Conservation (phyloP, 2,797 vertebrate species). For the Setipinna tenuifilis region DNA sequence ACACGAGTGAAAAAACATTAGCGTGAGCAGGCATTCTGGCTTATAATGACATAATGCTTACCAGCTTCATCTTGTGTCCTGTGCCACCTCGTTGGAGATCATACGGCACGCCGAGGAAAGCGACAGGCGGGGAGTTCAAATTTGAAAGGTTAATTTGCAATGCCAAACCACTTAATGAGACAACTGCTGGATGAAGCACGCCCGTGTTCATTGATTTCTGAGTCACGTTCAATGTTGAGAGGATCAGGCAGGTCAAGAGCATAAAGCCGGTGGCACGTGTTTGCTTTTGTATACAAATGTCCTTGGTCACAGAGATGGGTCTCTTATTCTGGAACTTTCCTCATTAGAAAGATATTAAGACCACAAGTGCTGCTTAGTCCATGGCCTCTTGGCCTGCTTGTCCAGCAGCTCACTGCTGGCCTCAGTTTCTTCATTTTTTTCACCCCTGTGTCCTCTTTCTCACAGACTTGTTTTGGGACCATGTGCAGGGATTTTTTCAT, state of each 20-base stretch:
- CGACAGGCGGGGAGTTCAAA: background rate
- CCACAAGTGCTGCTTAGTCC: background rate
- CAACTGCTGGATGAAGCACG: background rate
- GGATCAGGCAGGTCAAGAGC: background rate
- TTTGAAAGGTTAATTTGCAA: background rate
- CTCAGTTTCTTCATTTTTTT: background rate
- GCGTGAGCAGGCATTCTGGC: background rate
- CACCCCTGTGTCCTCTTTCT: background rate
- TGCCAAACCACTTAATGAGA: slow-evolving; percentile 10
- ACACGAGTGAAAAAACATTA: background rate
- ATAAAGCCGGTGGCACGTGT: background rate
- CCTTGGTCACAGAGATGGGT: background rate
- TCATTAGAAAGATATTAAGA: background rate
- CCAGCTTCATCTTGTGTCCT: background rate
- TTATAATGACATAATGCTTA: background rate
- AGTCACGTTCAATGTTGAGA: slow-evolving; percentile 8
- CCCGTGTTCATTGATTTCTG: slow-evolving; percentile 1
- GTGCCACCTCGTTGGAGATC: background rate
- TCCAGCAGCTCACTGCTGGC: background rate
- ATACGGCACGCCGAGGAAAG: background rate
- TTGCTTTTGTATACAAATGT: background rate
- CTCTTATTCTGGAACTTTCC: background rate
- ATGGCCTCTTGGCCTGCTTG: background rate
- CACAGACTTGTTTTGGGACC: background rate
- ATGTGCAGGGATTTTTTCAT: background rate